A percentile compares a stretch with the other conserved stretches of the same genome.
Evolutionary conservation across 1,140 invertebrate genomes (phyloP).

Genomic region (Thaumatotibia leucotreta): DNA sequence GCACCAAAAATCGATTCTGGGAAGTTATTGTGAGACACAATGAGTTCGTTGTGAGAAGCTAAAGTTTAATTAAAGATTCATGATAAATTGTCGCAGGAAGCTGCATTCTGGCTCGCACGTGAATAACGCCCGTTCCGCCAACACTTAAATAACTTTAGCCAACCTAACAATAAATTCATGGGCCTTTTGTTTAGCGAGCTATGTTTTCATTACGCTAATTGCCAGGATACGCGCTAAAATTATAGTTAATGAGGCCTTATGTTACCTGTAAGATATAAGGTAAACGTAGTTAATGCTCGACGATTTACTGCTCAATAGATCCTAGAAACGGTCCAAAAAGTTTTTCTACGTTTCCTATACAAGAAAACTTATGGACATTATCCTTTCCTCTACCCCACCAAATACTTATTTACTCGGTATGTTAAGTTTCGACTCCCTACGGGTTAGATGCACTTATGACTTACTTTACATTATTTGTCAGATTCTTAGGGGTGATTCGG

Average conservation of each 20-base stretch:
- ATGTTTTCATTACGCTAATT: slow-evolving; percentile 61
- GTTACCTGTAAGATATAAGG: neutral
- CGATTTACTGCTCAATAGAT: too few species aligned
- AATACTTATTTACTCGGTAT: too few species aligned
- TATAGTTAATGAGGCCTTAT: slow-evolving; percentile 44
- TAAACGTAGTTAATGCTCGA: too few species aligned
- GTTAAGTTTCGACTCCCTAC: too few species aligned
- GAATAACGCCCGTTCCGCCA: slow-evolving; percentile 63
- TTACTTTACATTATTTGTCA: too few species aligned
- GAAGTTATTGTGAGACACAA: slow-evolving; percentile 50
- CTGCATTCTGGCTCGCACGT: slow-evolving; percentile 68
- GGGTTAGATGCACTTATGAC: too few species aligned
- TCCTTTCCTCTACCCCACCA: too few species aligned
- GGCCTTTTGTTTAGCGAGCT: slow-evolving; percentile 58
- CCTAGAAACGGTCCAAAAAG: too few species aligned
- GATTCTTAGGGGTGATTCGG: too few species aligned
- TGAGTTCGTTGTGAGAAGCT: slow-evolving; percentile 47
- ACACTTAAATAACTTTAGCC: slow-evolving; percentile 73
- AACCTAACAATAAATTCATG: slow-evolving; percentile 73
- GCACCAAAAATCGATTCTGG: slow-evolving; percentile 38
- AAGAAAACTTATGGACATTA: too few species aligned
- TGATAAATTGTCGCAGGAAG: slow-evolving; percentile 72
- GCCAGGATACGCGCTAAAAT: slow-evolving; percentile 64
- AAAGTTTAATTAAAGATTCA: slow-evolving; percentile 76
- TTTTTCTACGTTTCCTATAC: too few species aligned